Percentiles rank a stretch among this genome's conserved stretches.
Evolutionary conservation across 2,888 invertebrate genomes (phyloP).

Genomic region (Ephialtes manifestator): DNA sequence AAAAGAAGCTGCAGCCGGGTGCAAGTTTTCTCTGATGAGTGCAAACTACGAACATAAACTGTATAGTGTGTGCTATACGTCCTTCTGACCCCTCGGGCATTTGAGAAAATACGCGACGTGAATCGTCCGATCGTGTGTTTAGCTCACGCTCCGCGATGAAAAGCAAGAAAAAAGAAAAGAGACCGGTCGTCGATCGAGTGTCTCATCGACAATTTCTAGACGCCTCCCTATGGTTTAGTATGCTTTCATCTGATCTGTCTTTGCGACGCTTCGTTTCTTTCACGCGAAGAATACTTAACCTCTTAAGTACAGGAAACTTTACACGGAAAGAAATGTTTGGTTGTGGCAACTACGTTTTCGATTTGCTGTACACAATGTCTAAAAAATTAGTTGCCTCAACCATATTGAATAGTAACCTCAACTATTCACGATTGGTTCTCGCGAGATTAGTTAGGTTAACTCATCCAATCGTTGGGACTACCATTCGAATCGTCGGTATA

Average conservation of each 20-base stretch:
- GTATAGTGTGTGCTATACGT: constrained; percentile 30
- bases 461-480: no score
- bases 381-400: no score
- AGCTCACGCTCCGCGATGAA: background rate
- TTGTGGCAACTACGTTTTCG: no score
- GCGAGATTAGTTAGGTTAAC: no score
- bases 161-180: background rate
- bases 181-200: constrained; percentile 57
- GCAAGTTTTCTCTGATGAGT: constrained; percentile 65
- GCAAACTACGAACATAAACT: constrained; percentile 48
- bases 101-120: constrained; percentile 63
- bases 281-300: background rate
- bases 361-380: no score
- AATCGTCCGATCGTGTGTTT: constrained; percentile 50
- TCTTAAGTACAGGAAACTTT: no score
- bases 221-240: background rate
- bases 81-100: constrained; percentile 63
- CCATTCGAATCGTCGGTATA: no score
- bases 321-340: no score
- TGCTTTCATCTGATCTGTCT: constrained; percentile 14
- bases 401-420: no score
- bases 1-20: constrained; percentile 63
- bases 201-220: constrained; percentile 39
- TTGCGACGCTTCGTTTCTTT: background rate
- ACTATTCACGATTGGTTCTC: no score